Evolutionary conservation across 2,888 invertebrate species (phyloP), one percentile per base, ranked within the genome.

Genomic region (Amiota minor): DNA sequence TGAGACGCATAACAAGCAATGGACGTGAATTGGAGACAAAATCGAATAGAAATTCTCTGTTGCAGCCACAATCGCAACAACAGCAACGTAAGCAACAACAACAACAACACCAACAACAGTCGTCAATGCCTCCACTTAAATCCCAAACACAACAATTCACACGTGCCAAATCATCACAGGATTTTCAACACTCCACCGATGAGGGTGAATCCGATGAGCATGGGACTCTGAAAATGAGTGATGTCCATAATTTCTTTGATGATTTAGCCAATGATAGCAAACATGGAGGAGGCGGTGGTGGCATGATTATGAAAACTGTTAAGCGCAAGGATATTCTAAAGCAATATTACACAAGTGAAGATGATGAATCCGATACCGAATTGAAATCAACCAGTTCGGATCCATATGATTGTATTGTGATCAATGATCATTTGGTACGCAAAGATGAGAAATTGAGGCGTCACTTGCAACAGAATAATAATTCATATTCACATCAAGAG

Each of bases 331-430:
- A 94, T 87, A 94, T 94, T 80, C 89, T 94, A 46, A 94, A 94
- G 84, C 93, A 93, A 88, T 94, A 94, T 86, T 92, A 93, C 75
- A 91, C 90, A 69, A 91, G 91, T 83, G 91, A 91, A 77, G 92
- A 93, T 76, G 93, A 93, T 85, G 93, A 93, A 10, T 93, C 93
- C 68, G 89, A 88, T 77, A 79, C 81, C 11, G 89, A 89, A 69
- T 77, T 89, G 10, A 89, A 88, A 87, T 94, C 94, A 69, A 93
- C 93, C 67, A 94, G 93, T 85, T 94, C 94, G 67, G 94, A 94
- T 90, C 94, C 93, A 46, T 94, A 94, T 81, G 94, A 94, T 86
- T 96, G 96, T 86, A 96, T 96, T 79, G 94, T 96, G 70, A 95
- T 96, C 45, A 95, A 96, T 80, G 96, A 96, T 89, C 95, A 95